phyloP scores from a whole-genome alignment of 2,797 vertebrate genomes.

The Lutjanus argentimaculatus region DNA sequence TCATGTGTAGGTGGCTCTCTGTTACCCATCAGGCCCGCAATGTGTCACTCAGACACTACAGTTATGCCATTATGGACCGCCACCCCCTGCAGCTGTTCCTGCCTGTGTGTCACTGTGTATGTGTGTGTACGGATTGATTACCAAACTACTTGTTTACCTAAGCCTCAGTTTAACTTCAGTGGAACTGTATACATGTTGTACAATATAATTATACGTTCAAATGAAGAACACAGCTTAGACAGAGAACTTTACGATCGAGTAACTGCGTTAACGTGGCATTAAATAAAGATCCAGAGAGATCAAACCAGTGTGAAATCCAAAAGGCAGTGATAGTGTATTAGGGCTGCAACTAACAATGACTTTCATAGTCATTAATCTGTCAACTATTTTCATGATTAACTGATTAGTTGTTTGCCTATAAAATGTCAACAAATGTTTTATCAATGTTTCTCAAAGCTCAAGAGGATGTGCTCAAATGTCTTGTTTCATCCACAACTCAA shows the following conservation, averaged over 20 bases:
- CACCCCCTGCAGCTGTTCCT: slow-evolving; percentile 73
- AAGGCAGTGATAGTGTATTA: background rate
- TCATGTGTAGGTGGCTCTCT: slow-evolving; percentile 63
- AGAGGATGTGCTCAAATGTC: no score
- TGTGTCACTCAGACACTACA: slow-evolving; percentile 80
- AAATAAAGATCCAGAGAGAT: background rate
- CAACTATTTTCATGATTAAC: no score
- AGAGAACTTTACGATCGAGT: slow-evolving; percentile 3
- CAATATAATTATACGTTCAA: slow-evolving; percentile 36
- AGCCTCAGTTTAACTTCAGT: slow-evolving; percentile 56
- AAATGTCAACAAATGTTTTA: no score
- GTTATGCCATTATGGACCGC: slow-evolving; percentile 74
- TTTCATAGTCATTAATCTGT: no score
- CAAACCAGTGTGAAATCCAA: background rate
- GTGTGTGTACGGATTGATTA: slow-evolving; percentile 33
- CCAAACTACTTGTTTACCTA: slow-evolving; percentile 76
- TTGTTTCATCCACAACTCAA: no score
- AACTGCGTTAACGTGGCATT: background rate
- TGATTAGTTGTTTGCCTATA: no score
- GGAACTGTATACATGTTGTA: slow-evolving; percentile 46
- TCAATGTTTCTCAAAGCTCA: no score
- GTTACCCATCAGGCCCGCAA: slow-evolving; percentile 73
- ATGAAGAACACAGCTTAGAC: slow-evolving; percentile 22
- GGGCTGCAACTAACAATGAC: no score
- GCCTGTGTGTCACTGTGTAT: slow-evolving; percentile 61